phyloP scores from a whole-genome alignment of 2,113 vertebrate species.

The Mystacornis crossleyi region DNA sequence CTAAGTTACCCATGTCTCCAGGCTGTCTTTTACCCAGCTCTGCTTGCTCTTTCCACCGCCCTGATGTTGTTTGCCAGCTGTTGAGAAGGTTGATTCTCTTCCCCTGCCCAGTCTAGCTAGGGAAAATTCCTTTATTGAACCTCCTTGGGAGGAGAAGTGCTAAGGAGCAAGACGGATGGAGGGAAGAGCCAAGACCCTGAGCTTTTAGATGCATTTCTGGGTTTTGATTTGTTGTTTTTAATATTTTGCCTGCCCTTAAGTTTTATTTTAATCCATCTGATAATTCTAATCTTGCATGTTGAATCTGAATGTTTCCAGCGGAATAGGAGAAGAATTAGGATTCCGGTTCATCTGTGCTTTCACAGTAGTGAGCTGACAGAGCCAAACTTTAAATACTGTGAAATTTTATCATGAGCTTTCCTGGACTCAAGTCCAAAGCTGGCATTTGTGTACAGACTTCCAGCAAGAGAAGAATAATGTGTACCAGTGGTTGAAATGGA shows the following conservation, averaged over 20 bases:
- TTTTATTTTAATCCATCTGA: not conserved
- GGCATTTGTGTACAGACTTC: not conserved
- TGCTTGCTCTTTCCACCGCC: not conserved
- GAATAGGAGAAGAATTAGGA: not conserved
- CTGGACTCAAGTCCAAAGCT: not conserved
- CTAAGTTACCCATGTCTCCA: no score
- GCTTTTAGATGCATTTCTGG: not conserved
- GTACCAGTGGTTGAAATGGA: not conserved
- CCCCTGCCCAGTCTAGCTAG: not conserved
- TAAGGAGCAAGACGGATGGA: not conserved
- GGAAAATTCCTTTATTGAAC: not conserved
- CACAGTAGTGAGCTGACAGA: not conserved
- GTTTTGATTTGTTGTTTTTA: not conserved
- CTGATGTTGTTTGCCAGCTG: not conserved
- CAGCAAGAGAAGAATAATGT: not conserved
- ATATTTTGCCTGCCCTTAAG: not conserved
- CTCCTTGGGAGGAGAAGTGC: not conserved
- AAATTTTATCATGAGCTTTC: not conserved
- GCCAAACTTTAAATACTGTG: not conserved
- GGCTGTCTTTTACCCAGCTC: not conserved
- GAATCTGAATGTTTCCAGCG: not conserved
- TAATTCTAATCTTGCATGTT: not conserved
- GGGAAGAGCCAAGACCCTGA: not conserved
- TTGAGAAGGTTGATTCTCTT: not conserved
- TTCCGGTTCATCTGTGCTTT: not conserved